A percentile compares a stretch with the other conserved stretches of the same genome.
These are phyloP conservation scores for Drosophila stalkeri DNA, from an alignment of 2,888 invertebrate genomes.

Conservation along the genomic window DNA sequence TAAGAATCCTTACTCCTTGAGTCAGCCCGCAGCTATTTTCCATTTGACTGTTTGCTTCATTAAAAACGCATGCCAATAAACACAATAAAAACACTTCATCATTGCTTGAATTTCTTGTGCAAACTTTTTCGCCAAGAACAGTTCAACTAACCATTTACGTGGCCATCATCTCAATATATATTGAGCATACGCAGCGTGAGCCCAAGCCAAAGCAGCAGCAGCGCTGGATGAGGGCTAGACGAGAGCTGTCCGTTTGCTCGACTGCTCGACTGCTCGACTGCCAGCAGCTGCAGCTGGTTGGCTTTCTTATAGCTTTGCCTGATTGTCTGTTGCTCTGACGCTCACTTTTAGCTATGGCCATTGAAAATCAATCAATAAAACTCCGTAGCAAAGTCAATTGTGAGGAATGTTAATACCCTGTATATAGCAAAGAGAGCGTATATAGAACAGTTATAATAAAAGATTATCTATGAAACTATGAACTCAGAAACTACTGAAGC, in stretches of 20 bases:
- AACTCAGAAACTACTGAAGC: background rate
- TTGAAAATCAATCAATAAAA: conserved; percentile 80
- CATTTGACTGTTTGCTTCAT: conserved; percentile 57
- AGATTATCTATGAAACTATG: background rate
- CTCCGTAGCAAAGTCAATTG: conserved; percentile 74
- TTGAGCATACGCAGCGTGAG: conserved; percentile 76
- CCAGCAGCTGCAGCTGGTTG: conserved; percentile 20
- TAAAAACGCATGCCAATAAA: conserved; percentile 73
- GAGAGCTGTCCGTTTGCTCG: background rate
- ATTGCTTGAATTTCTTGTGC: conserved; percentile 75
- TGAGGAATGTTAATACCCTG: conserved; percentile 62
- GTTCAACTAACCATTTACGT: conserved; percentile 48
- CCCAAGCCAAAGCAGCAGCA: conserved; percentile 29
- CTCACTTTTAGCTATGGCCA: conserved; percentile 58
- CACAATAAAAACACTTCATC: conserved; percentile 76
- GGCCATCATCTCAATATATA: conserved; percentile 52
- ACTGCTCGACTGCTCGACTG: background rate
- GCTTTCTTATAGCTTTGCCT: conserved; percentile 29
- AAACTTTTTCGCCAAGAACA: conserved; percentile 58
- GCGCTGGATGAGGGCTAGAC: background rate
- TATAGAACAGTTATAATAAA: background rate
- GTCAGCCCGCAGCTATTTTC: conserved; percentile 9
- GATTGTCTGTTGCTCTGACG: conserved; percentile 60
- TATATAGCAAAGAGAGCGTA: background rate
- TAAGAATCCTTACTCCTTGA: background rate